A percentile compares a stretch with the other conserved stretches of the same genome.
Conservation (phyloP, 2,113 vertebrate genomes). For the Sakesphorus luctuosus region DNA sequence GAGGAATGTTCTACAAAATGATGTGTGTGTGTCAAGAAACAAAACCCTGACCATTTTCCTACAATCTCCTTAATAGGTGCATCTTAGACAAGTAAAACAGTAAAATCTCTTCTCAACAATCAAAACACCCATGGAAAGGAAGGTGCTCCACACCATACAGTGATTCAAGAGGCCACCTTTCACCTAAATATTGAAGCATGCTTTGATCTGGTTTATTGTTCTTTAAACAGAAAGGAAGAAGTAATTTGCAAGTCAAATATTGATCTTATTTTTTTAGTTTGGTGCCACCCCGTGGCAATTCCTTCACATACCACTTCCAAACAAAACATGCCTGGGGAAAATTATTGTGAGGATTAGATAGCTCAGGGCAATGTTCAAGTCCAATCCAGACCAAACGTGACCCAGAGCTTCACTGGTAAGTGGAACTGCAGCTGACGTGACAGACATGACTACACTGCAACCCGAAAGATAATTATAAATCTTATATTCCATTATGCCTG, state of each 20-base stretch:
- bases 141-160: neutral
- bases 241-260: neutral
- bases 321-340: neutral
- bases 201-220: neutral
- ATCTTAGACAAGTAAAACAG: neutral
- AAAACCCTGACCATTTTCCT: neutral
- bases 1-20: neutral
- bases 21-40: neutral
- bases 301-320: neutral
- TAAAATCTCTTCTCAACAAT: neutral
- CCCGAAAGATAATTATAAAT: neutral
- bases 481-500: neutral
- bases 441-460: neutral
- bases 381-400: neutral
- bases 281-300: slow-evolving; percentile 56
- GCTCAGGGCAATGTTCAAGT: neutral
- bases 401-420: neutral
- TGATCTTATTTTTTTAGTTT: slow-evolving; percentile 13
- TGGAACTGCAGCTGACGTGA: neutral
- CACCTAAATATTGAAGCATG: neutral
- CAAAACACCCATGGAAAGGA: neutral
- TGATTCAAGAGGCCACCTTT: neutral
- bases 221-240: neutral
- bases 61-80: neutral
- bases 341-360: neutral